These are phyloP conservation scores for Myripristis jacobus DNA, from an alignment of 2,797 vertebrate genomes.

Conservation along the genomic window DNA sequence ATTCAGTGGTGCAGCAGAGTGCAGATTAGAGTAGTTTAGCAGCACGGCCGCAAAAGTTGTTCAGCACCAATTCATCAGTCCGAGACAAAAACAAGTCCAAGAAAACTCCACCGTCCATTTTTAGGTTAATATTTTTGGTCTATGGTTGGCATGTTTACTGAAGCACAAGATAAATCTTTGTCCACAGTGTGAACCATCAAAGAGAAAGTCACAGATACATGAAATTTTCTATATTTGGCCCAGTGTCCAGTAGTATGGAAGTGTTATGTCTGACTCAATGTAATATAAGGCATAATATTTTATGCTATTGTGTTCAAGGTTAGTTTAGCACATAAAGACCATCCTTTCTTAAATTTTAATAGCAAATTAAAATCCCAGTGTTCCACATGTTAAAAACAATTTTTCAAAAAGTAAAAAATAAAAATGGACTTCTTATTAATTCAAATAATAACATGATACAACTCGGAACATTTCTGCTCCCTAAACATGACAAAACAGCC, in stretches of 20 bases:
- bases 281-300: conserved; percentile 56
- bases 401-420: neutral
- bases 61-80: neutral
- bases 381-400: no score
- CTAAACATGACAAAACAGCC: no score
- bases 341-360: neutral
- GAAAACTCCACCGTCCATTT: neutral
- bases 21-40: no score
- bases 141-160: conserved; percentile 20
- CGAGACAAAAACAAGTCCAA: neutral
- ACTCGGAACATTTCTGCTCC: no score
- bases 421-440: no score
- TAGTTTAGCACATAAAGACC: conserved; percentile 43
- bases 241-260: conserved; percentile 33
- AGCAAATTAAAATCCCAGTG: no score
- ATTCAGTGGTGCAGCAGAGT: no score
- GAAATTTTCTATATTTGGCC: conserved; percentile 61
- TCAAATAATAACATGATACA: no score
- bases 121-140: conserved; percentile 9
- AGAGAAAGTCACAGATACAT: conserved; percentile 51
- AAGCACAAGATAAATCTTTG: conserved; percentile 26
- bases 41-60: neutral
- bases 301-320: conserved; percentile 48
- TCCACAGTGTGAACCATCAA: conserved; percentile 41
- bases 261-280: conserved; percentile 60